phyloP scores from a whole-genome alignment of 2,113 vertebrate genomes.

The Monarcha castaneiventris region DNA sequence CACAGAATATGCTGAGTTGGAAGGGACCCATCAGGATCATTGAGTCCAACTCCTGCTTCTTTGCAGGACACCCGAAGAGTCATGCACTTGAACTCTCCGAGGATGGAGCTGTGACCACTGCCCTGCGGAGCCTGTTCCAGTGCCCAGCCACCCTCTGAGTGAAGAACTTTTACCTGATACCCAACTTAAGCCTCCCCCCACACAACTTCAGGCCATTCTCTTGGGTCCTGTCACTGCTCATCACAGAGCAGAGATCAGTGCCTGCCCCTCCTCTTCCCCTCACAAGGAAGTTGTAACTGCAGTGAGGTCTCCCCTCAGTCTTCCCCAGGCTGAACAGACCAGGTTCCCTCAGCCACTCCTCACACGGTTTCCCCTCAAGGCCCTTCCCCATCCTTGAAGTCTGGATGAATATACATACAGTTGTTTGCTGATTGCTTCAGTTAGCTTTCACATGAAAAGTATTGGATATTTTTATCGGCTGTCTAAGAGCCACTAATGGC shows the following conservation, averaged over 20 bases:
- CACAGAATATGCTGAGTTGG: not conserved
- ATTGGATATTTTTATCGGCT: not conserved
- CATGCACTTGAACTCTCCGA: not conserved
- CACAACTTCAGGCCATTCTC: not conserved
- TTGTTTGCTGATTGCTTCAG: not conserved
- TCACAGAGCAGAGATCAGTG: not conserved
- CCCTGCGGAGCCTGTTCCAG: not conserved
- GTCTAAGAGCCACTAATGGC: not conserved
- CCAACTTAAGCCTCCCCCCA: not conserved
- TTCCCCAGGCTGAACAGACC: not conserved
- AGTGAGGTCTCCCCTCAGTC: not conserved
- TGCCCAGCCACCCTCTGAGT: too few relatives aligned
- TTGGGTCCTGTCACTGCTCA: not conserved
- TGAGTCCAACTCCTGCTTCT: not conserved
- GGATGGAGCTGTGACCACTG: not conserved
- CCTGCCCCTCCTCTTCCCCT: not conserved
- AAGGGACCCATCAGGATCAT: not conserved
- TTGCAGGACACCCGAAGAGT: not conserved
- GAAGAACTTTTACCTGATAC: not conserved
- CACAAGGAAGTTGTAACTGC: rapidly evolving
- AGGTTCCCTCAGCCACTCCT: not conserved
- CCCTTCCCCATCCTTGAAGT: not conserved
- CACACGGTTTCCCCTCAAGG: rapidly evolving
- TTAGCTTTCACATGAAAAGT: not conserved
- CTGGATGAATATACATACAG: rapidly evolving